Percentiles rank a stretch among this genome's conserved stretches.
phyloP scores from a whole-genome alignment of 2,797 vertebrate species.

The Dryobates pubescens region DNA sequence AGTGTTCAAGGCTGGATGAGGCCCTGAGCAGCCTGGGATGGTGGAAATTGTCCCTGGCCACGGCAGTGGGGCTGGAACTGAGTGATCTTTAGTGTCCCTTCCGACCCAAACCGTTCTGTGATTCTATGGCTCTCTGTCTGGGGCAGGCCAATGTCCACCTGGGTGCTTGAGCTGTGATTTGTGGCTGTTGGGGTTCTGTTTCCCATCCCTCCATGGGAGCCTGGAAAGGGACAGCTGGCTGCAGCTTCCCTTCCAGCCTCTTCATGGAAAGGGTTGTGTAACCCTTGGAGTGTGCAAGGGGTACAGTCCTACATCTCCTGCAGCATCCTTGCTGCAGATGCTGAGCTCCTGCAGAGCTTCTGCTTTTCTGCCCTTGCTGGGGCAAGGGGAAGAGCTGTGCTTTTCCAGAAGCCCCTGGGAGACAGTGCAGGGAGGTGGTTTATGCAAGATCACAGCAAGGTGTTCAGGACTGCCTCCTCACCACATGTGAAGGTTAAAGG shows the following conservation, averaged over 20 bases:
- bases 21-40: too few relatives aligned
- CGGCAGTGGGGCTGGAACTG: too few relatives aligned
- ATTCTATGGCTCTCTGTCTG: rapidly evolving
- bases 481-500: slow-evolving; percentile 20
- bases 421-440: not conserved
- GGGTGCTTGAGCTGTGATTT: not conserved
- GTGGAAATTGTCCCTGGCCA: too few relatives aligned
- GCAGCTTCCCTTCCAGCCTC: not conserved
- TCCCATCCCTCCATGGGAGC: not conserved
- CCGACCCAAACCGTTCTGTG: too few relatives aligned
- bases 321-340: not conserved
- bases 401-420: not conserved
- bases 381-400: not conserved
- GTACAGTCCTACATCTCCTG: not conserved
- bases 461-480: not conserved
- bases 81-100: too few relatives aligned
- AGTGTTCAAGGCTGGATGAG: too few relatives aligned
- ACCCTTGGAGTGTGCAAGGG: not conserved
- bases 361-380: not conserved
- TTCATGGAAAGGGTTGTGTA: not conserved
- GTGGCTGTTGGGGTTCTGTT: not conserved
- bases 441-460: slow-evolving; percentile 2
- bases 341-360: not conserved
- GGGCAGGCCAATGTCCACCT: not conserved
- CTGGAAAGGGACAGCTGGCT: not conserved